Evolutionary conservation across 1,140 invertebrate genomes (phyloP).

Genomic region (Contarinia nasturtii): DNA sequence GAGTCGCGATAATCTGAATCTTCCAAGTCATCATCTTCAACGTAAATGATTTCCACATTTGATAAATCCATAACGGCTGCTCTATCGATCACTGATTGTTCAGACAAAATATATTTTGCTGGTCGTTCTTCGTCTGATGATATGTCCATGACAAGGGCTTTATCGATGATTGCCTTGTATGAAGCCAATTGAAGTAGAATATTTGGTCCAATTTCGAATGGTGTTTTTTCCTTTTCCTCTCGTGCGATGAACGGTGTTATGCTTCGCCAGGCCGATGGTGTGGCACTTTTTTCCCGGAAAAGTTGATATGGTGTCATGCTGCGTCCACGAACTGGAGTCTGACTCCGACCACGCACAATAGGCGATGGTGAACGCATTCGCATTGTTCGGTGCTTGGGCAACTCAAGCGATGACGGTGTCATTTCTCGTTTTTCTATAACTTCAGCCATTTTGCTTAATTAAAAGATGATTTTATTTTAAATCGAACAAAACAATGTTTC

Average conservation of each 20-base stretch:
- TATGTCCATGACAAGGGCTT: constrained; percentile 23
- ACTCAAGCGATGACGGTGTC: constrained; percentile 9
- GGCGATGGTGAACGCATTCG: constrained; percentile 20
- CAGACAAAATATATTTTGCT: constrained; percentile 23
- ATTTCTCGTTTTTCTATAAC: constrained; percentile 4
- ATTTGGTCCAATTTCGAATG: constrained; percentile 20
- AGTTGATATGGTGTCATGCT: constrained; percentile 20
- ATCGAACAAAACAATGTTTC: no score
- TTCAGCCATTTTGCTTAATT: constrained; percentile 3
- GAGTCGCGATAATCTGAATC: not conserved
- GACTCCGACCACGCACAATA: constrained; percentile 18
- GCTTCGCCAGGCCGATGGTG: constrained; percentile 21
- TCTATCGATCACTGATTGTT: constrained; percentile 23
- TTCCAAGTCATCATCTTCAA: constrained; percentile 12
- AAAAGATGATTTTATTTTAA: no score
- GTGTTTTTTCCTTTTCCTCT: constrained; percentile 23
- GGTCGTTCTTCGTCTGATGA: constrained; percentile 16
- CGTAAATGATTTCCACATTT: constrained; percentile 25
- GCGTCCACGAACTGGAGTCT: constrained; percentile 20
- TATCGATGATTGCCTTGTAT: constrained; percentile 22
- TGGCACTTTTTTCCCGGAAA: constrained; percentile 13
- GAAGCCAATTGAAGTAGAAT: constrained; percentile 19
- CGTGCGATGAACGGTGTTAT: constrained; percentile 22
- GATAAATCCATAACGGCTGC: constrained; percentile 24
- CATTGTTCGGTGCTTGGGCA: constrained; percentile 15